phyloP scores from a whole-genome alignment of 2,113 vertebrate genomes.

The Physeter macrocephalus region DNA sequence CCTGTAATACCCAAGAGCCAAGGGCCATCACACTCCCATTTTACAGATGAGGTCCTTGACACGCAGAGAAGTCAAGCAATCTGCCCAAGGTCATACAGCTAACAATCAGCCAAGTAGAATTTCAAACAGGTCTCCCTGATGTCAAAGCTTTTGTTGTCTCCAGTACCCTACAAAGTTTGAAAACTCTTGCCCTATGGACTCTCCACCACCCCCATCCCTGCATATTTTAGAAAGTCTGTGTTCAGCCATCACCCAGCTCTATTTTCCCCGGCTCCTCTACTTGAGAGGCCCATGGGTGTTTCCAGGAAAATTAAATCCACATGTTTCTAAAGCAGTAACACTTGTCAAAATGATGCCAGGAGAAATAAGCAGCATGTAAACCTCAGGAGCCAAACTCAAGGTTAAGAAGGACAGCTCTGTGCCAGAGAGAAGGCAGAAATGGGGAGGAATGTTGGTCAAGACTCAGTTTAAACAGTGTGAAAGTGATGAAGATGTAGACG shows the following conservation, averaged over 20 bases:
- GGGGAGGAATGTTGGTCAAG: neutral
- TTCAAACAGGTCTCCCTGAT: neutral
- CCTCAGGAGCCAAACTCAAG: neutral
- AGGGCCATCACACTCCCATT: neutral
- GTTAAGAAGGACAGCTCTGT: neutral
- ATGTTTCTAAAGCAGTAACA: neutral
- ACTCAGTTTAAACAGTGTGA: fast-evolving
- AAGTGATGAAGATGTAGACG: fast-evolving
- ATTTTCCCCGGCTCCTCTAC: neutral
- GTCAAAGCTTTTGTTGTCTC: neutral
- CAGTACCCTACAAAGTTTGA: neutral
- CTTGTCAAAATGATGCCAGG: conserved; percentile 19
- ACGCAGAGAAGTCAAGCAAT: neutral
- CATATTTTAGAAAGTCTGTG: neutral
- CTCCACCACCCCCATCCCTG: fast-evolving
- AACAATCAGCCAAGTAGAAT: neutral
- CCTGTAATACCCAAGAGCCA: neutral
- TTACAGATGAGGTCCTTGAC: neutral
- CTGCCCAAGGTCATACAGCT: neutral
- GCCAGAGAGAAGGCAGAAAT: neutral
- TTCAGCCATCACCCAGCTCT: neutral
- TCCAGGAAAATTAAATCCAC: conserved; percentile 28
- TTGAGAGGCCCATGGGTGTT: neutral
- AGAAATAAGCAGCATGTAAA: neutral
- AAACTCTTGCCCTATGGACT: neutral